Evolutionary conservation across 2,888 invertebrate genomes (phyloP).

Genomic region (Caenorhabditis afra): DNA sequence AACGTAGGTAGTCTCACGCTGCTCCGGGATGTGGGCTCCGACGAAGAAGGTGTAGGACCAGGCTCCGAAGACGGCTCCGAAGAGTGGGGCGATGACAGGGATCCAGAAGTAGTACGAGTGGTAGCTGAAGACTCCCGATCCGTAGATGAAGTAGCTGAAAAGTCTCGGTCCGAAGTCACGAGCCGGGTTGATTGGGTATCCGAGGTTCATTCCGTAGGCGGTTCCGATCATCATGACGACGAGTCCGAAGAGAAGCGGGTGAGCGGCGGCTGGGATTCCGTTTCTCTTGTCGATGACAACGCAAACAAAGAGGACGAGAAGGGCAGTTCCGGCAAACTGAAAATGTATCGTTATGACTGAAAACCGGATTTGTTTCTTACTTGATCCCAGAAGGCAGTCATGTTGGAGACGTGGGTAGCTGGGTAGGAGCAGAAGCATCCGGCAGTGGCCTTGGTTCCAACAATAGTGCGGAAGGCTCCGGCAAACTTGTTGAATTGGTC

Average conservation of each 20-base stretch:
- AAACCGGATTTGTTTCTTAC: slow-evolving; percentile 15
- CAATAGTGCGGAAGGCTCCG: slow-evolving; percentile 55
- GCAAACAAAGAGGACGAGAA: slow-evolving; percentile 75
- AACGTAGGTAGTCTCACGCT: slow-evolving; percentile 60
- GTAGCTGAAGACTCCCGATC: slow-evolving; percentile 69
- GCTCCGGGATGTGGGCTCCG: slow-evolving; percentile 70
- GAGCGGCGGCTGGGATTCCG: slow-evolving; percentile 70
- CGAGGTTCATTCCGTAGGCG: slow-evolving; percentile 74
- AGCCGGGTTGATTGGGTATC: slow-evolving; percentile 78
- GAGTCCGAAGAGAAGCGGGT: slow-evolving; percentile 77
- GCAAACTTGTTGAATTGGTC: slow-evolving; percentile 71
- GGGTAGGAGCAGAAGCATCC: slow-evolving; percentile 77
- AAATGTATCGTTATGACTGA: slow-evolving; percentile 1
- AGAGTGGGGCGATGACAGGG: slow-evolving; percentile 69
- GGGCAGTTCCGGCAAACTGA: slow-evolving; percentile 75
- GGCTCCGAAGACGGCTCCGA: slow-evolving; percentile 66
- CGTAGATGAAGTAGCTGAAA: slow-evolving; percentile 75
- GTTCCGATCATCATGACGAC: slow-evolving; percentile 76
- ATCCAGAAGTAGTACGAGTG: slow-evolving; percentile 73
- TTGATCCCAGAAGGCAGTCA: slow-evolving; percentile 75
- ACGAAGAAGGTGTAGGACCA: slow-evolving; percentile 72
- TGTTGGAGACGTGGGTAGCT: slow-evolving; percentile 70
- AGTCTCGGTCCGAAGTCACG: slow-evolving; percentile 78
- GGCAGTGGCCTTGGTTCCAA: slow-evolving; percentile 69
- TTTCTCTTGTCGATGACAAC: slow-evolving; percentile 75